Conservation (phyloP, 2,888 invertebrate species). For the Petrolisthes manimaculis region DNA sequence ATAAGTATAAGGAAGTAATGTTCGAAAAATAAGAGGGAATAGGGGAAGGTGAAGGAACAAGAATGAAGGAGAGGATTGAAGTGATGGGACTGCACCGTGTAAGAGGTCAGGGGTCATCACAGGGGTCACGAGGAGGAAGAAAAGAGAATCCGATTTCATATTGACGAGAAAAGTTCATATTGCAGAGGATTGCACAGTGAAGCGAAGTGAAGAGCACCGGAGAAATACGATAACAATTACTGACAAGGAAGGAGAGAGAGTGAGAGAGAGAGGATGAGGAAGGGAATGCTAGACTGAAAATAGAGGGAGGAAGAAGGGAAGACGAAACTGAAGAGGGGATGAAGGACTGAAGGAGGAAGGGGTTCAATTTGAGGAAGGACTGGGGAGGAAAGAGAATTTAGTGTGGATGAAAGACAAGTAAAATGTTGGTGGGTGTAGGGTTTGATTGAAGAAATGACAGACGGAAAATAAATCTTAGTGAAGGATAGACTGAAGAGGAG, state of each 20-base stretch:
- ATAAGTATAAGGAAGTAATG: not conserved
- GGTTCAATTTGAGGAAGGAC: not conserved
- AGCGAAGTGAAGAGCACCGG: not conserved
- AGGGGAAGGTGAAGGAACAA: not conserved
- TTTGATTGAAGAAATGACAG: not conserved
- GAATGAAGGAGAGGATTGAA: not conserved
- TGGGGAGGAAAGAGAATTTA: not conserved
- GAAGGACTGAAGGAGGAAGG: too few relatives aligned
- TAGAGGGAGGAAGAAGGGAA: not conserved
- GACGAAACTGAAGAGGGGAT: too few relatives aligned
- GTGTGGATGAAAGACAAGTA: not conserved
- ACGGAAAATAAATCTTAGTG: not conserved
- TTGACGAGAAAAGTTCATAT: too few relatives aligned
- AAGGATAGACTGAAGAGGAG: too few relatives aligned
- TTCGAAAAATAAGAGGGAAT: not conserved
- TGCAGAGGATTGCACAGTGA: not conserved
- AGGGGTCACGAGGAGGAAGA: not conserved
- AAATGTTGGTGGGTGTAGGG: not conserved
- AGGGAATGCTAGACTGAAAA: not conserved
- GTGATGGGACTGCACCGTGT: not conserved
- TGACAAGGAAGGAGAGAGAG: too few relatives aligned
- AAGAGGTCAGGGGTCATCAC: not conserved
- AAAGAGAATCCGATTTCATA: not conserved
- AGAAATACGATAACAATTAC: too few relatives aligned
- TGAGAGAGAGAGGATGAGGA: not conserved